Evolutionary conservation across 2,113 vertebrate genomes (phyloP), one percentile per base, ranked within the genome.

Genomic region (Nibea albiflora): DNA sequence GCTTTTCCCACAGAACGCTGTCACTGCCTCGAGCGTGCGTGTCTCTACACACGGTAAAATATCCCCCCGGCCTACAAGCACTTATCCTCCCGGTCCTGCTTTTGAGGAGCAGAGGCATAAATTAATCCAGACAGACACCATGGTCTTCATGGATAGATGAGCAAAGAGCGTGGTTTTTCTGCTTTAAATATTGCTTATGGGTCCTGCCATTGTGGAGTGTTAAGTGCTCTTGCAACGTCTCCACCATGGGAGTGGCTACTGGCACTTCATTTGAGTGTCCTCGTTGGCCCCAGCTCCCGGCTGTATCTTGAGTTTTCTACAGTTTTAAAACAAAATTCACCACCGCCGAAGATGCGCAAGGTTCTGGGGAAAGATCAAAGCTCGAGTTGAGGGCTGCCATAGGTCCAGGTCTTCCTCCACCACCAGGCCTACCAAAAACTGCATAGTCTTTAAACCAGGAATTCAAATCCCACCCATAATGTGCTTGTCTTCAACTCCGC

Each of bases 211-310:
- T 60, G 86, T 81, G 69, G 72, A 81, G 67, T 54, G 70, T 56
- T 65, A 78, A 85, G 81, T 78, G 81, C 79, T 69, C 42, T 50
- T 72, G 73, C 78, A 77, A 82, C 68, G 44, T 81, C 76, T 80
- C 35, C 78, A 63, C 70, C 52, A 77, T 72, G 78, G 84, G 90
- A 92, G 88, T 88, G 88, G 87, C 85, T 65, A 31, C 31, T 11
- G 44, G 75, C 64, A 39, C 64, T 77, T 84, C 1, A 39, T 78
- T 61, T 35, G 31, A 65, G 54, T 76, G 75, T 53, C 20, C 44
- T 82, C 22, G 2, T 31, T 39, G 22, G 50, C 60, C 20, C 35
- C 22, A 10, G 11, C 15, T 26, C 52, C 2, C 31, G 7, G 58
- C 35, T 76, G 50, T 17, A 68, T 44, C 5, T 65, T 58, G 46